Evolutionary conservation across 2,113 vertebrate species (phyloP), one percentile per base, ranked within the genome.

Genomic region (Vidua chalybeata): DNA sequence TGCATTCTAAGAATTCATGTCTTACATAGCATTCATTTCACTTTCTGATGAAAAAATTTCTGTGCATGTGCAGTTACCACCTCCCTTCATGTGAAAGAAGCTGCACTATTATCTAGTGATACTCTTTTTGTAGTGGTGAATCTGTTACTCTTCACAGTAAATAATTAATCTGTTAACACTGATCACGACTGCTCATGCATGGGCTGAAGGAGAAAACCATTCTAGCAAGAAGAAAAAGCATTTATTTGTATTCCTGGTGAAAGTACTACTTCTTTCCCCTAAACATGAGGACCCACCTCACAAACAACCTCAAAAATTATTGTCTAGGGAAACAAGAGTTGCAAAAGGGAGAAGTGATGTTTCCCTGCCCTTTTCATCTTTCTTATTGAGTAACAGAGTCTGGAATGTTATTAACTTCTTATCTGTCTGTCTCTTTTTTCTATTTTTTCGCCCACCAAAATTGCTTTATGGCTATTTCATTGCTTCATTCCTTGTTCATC

Each of bases 381-480:
- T 55, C 10, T 90, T 82, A 55, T 8, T 80, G 15, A 66, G 59
- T 51, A 52, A 76, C 39, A 68, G 39, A 10, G 17, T 37, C 49
- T 85, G 43, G 28, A 89, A 61, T 39, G 26, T 61, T 72, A 31
- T 28, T 48, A 56, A 18, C 16, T 45, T 84, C 7, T 52, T 79
- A 30, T 13, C 7, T 19, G 5, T 41, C 16, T 80, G 3, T n/a
- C 4, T 43, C 2, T 41, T 43, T 31, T 67, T 28, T 41, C 2
- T 7, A 2, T 13, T 6, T 19, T 33, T 39, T 1, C 6, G 8
- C 4, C 2, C 24, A 28, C 6, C 3, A 7, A 28, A 72, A 56
- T 39, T 84, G 4, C 13, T 26, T 85, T 83, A 26, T 41, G 18
- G 37, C 4, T n/a, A 7, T 69, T 94, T 66, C n/a, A 15, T 77